Evolutionary conservation across 2,797 vertebrate species (phyloP), one percentile per base, ranked within the genome.

Genomic region (Scyliorhinus canicula): DNA sequence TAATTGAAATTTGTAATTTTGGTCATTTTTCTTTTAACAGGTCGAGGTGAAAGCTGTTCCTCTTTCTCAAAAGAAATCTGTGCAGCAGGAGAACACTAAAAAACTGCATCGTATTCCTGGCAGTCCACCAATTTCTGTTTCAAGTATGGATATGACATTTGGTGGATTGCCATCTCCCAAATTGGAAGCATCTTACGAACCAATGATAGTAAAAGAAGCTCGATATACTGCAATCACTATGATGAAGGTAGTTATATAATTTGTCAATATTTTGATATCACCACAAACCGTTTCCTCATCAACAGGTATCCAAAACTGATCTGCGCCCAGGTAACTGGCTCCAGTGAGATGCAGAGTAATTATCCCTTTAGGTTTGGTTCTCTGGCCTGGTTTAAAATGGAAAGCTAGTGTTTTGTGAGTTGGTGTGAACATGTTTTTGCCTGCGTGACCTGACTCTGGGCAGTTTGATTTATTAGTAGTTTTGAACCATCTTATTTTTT

Each of bases 41-140:
- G 99, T 99, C 96, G 99, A 99, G 97, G 99, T 99, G 84, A 99
- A 99, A 96, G 99, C 99, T 0, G 99, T 99, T 95, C 99, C 99
- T 0, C 98, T 99, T 95, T 99, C 99, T 95, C 99, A 99, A 97
- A 99, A 99, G 96, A 99, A 99, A 97, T 99, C 99, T 24, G 96
- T 99, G 95, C 99, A 99, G 93, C 98, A 98, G 95, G 99, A 99
- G 1, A 98, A 98, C 96, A 96, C 97, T 95, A 98, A 98, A 96
- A 99, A 99, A 95, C 96, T 98, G 84, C 99, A 99, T 86, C 97
- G 98, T 28, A 97, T 99, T 63, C 98, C 98, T 67, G 99, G 99
- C 55, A 98, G 98, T 96, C 97, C 98, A 91, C 96, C 96, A 74
- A 79, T 96, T 95, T 96, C 98, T 26, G 96, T 98, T 69, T 96